phyloP scores from a whole-genome alignment of 23 tunicate genomes.

The Ciona savignyi region DNA sequence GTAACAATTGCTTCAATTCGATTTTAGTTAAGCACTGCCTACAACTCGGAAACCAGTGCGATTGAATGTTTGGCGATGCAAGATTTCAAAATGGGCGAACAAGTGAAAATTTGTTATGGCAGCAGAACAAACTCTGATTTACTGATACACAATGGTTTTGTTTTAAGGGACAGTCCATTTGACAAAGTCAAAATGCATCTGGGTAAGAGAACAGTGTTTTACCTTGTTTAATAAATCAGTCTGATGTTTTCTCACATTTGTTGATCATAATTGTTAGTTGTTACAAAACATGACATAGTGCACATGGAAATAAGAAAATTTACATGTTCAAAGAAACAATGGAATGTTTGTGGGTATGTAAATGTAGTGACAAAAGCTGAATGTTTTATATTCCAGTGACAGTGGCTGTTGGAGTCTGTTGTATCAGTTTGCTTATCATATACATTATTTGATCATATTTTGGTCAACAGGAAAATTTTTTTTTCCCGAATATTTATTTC shows the following conservation, averaged over 20 bases:
- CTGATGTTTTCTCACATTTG: not conserved
- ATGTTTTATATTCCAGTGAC: too few species aligned
- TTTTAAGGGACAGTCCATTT: constrained; percentile 28
- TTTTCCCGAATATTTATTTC: too few species aligned
- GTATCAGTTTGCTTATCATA: too few species aligned
- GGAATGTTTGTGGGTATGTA: constrained; percentile 7
- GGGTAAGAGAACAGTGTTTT: constrained; percentile 8
- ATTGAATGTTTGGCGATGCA: constrained; percentile 60
- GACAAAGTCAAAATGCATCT: constrained; percentile 44
- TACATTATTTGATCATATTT: too few species aligned
- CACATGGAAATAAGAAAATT: not conserved
- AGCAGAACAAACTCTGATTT: constrained; percentile 40
- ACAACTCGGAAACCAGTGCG: constrained; percentile 16
- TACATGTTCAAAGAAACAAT: not conserved
- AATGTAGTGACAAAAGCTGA: too few species aligned
- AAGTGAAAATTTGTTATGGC: constrained; percentile 85
- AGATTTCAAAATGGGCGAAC: constrained; percentile 54
- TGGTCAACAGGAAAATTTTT: too few species aligned
- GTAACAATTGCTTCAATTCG: too few species aligned
- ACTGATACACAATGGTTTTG: constrained; percentile 84
- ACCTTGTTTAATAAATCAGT: not conserved
- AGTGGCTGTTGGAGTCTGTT: too few species aligned
- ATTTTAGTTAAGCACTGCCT: constrained; percentile 70
- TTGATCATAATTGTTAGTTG: not conserved
- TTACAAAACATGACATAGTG: not conserved